Percentiles rank a stretch among this genome's conserved stretches.
phyloP scores from a whole-genome alignment of 1,140 invertebrate genomes.

The Drosophila ironensis region DNA sequence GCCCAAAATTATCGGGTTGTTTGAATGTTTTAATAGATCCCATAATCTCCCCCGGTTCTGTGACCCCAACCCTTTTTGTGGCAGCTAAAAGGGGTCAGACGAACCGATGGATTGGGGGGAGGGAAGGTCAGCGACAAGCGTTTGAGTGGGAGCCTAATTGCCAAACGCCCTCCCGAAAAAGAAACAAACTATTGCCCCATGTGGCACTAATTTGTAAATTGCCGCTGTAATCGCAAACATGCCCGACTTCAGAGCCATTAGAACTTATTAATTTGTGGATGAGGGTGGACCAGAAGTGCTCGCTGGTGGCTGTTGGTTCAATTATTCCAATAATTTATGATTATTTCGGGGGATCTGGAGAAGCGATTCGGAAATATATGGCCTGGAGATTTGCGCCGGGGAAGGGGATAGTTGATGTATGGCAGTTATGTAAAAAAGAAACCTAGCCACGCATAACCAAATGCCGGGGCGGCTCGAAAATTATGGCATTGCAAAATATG shows the following conservation, averaged over 20 bases:
- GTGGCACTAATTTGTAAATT: slow-evolving; percentile 80
- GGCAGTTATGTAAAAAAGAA: slow-evolving; percentile 1
- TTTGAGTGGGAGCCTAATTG: slow-evolving; percentile 64
- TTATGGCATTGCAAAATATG: slow-evolving; percentile 77
- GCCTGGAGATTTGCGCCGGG: slow-evolving; percentile 21
- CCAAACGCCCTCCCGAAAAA: slow-evolving; percentile 3
- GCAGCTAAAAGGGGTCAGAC: slow-evolving; percentile 42
- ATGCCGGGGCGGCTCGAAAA: slow-evolving; percentile 37
- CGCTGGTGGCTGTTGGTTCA: slow-evolving; percentile 44
- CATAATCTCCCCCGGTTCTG: slow-evolving; percentile 7
- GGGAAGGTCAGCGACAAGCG: slow-evolving; percentile 34
- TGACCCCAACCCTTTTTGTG: neutral
- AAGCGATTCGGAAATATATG: slow-evolving; percentile 43
- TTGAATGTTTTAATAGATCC: slow-evolving; percentile 13
- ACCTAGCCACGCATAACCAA: slow-evolving; percentile 70
- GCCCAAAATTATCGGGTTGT: too few species aligned
- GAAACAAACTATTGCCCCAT: slow-evolving; percentile 54
- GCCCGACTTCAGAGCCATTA: slow-evolving; percentile 43
- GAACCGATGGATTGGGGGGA: neutral
- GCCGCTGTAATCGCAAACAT: slow-evolving; percentile 72
- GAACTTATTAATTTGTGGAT: slow-evolving; percentile 70
- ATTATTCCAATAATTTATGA: slow-evolving; percentile 70
- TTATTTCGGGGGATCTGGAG: slow-evolving; percentile 9
- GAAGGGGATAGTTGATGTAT: slow-evolving; percentile 10
- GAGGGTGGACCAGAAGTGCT: slow-evolving; percentile 46